Conservation (phyloP, 2,888 invertebrate genomes). For the Sminthurides aquaticus region DNA sequence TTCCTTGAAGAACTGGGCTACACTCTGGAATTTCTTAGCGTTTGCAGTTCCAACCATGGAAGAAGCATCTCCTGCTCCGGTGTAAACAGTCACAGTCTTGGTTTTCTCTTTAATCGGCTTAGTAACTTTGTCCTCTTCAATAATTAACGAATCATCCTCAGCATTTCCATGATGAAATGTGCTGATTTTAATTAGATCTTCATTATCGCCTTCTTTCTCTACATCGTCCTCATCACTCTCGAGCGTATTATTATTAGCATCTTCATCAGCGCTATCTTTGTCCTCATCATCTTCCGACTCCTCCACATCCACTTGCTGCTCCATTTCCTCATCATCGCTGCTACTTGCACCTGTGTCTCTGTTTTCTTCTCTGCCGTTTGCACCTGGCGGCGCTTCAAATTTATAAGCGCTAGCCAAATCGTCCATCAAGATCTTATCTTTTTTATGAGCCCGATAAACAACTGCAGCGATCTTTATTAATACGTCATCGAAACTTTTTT, state of each 20-base stretch:
- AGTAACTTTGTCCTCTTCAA: constrained; percentile 4
- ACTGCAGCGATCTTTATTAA: constrained; percentile 60
- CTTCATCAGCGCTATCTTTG: constrained; percentile 9
- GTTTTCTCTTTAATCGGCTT: neutral
- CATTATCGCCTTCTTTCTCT: constrained; percentile 47
- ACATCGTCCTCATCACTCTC: constrained; percentile 26
- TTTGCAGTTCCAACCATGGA: neutral
- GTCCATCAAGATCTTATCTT: constrained; percentile 58
- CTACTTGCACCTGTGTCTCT: constrained; percentile 25
- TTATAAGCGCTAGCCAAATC: constrained; percentile 51
- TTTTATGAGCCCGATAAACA: constrained; percentile 61
- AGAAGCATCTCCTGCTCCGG: neutral
- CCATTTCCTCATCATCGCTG: constrained; percentile 31
- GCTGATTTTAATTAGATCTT: neutral
- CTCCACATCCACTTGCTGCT: constrained; percentile 26
- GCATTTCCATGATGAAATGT: constrained; percentile 2
- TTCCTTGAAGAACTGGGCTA: constrained; percentile 24
- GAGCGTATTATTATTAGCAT: constrained; percentile 34
- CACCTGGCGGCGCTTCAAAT: constrained; percentile 45
- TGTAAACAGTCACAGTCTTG: neutral
- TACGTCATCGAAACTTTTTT: constrained; percentile 55
- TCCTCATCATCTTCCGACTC: constrained; percentile 40
- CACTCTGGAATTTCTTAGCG: constrained; percentile 5
- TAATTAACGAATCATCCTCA: neutral
- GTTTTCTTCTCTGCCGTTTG: constrained; percentile 3